phyloP scores from a whole-genome alignment of 2,113 vertebrate species.

The Chitala chitala region DNA sequence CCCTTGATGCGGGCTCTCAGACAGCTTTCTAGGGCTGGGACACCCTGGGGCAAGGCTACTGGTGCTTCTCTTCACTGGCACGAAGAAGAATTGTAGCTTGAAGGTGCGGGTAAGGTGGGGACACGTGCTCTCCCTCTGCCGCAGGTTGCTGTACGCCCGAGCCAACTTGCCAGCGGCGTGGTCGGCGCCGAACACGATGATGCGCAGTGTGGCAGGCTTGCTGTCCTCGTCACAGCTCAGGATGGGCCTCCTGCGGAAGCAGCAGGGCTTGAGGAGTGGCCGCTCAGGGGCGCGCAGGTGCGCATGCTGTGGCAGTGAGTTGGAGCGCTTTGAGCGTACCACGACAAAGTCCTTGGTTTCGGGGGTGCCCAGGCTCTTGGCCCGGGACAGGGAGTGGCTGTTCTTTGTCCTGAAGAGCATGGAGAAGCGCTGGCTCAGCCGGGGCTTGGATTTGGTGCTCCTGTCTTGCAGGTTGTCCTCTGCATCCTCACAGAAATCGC shows the following conservation, averaged over 20 bases:
- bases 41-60: conserved; percentile 27
- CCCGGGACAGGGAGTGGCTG: conserved; percentile 64
- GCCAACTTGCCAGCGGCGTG: conserved; percentile 89
- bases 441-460: conserved; percentile 42
- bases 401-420: conserved; percentile 77
- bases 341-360: conserved; percentile 48
- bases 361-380: conserved; percentile 76
- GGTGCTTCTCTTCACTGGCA: conserved; percentile 75
- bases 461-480: conserved; percentile 59
- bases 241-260: conserved; percentile 76
- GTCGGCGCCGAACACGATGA: conserved; percentile 91
- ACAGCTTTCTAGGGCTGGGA: conserved; percentile 12
- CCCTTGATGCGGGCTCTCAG: conserved; percentile 40
- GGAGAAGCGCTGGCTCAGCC: conserved; percentile 72
- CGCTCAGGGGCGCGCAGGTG: conserved; percentile 43
- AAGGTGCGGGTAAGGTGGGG: conserved; percentile 79
- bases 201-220: conserved; percentile 69
- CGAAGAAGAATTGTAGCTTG: conserved; percentile 85
- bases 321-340: conserved; percentile 74
- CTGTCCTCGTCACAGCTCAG: conserved; percentile 78
- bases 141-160: conserved; percentile 80
- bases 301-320: conserved; percentile 79
- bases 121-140: conserved; percentile 72
- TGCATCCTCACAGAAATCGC: conserved; percentile 81
- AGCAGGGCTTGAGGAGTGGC: conserved; percentile 46